Base-by-base conservation (phyloP, 2,113 vertebrate genomes). In the Menidia beryllina region DNA sequence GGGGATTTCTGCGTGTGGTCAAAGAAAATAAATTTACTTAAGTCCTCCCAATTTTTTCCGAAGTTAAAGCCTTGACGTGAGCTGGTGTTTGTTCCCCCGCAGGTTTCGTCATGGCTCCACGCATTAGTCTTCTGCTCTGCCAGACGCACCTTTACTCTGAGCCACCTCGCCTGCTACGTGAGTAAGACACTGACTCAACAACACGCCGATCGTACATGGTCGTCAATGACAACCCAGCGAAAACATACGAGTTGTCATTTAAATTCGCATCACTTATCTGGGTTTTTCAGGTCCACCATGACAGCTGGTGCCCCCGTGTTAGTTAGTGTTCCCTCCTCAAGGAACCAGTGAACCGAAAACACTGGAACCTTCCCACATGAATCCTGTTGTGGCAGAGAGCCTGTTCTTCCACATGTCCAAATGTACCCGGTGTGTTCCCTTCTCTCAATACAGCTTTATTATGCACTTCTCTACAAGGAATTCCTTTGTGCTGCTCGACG, bases 261-360 rank as follows among this genome's bases (percentile, higher is more conserved):
- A 61, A 49, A n/a, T 74, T 57, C 1, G 17, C 15, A 34, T 66
- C 52, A 83, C 61, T 72, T 53, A 9, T 34, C 30, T 9, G 48
- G n/a, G n/a, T 56, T 48, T 3, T 63, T 15, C 25, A 55, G 11
- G 23, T 13, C 11, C 0, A 41, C 14, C 49, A 41, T 49, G 1
- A 6, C 23, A 48, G 21, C 50, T 43, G 11, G 10, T 12, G 10
- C 38, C 64, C 27, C 41, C 4, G 21, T 3, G 0, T 47, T 6
- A 65, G 26, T 38, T 45, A 27, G 36, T n/a, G n/a, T 8, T 20
- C 17, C 30, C 41, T 34, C 23, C 38, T 11, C 2, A 36, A 11
- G 6, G n/a, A 36, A 26, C 54, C 36, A 69, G 45, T 30, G 20
- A 53, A 39, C 12, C 15, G 19, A 23, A 67, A 58, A 13, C 36